Conservation (phyloP, 2,797 vertebrate species). For the Acanthurus tractus region DNA sequence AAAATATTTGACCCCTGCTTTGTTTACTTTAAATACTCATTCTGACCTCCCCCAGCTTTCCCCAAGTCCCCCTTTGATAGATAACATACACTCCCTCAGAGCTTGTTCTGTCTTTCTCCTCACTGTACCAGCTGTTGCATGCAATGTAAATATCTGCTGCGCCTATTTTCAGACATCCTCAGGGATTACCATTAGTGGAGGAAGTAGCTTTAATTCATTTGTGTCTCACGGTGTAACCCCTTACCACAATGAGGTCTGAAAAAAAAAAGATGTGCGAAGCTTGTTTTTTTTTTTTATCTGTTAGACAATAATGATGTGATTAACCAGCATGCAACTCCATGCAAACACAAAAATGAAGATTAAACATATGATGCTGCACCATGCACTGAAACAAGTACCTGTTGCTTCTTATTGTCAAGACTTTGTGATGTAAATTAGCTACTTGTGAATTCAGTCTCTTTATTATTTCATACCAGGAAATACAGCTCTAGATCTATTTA, state of each 20-base stretch:
- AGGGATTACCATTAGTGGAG: slow-evolving; percentile 52
- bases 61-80: slow-evolving; percentile 33
- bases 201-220: slow-evolving; percentile 59
- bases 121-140: slow-evolving; percentile 61
- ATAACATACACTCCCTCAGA: slow-evolving; percentile 47
- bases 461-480: too few relatives aligned
- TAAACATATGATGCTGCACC: too few relatives aligned
- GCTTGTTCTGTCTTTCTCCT: slow-evolving; percentile 30
- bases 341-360: too few relatives aligned
- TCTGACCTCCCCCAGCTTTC: slow-evolving; percentile 19
- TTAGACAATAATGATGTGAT: slow-evolving; percentile 3
- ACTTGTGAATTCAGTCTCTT: too few relatives aligned
- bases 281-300: too few relatives aligned
- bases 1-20: slow-evolving; percentile 32
- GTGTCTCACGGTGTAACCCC: slow-evolving; percentile 35
- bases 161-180: slow-evolving; percentile 68
- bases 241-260: not conserved
- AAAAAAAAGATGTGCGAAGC: too few relatives aligned
- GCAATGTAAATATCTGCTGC: slow-evolving; percentile 60
- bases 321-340: too few relatives aligned
- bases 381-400: too few relatives aligned
- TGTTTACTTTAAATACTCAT: slow-evolving; percentile 42
- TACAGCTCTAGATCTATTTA: too few relatives aligned
- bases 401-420: too few relatives aligned
- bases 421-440: too few relatives aligned